Percentiles rank a stretch among this genome's conserved stretches.
These are phyloP conservation scores for Oplegnathus fasciatus DNA, from an alignment of 2,113 vertebrate species.

Conservation along the genomic window DNA sequence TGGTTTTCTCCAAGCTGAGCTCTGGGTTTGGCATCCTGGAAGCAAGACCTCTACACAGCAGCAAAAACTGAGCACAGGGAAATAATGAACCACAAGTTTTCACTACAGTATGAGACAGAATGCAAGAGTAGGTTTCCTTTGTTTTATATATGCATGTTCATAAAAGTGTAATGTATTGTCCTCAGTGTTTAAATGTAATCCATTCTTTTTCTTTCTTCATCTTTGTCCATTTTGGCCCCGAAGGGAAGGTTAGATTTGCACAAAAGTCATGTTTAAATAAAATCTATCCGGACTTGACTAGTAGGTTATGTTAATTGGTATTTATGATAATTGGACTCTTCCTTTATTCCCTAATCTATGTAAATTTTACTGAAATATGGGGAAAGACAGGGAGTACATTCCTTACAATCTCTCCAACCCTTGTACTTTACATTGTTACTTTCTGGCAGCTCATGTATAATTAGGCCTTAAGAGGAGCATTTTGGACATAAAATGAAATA, in stretches of 20 bases:
- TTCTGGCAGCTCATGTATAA: slow-evolving; percentile 67
- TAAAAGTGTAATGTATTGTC: background rate
- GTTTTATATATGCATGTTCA: background rate
- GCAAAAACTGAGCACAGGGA: background rate
- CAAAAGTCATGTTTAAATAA: slow-evolving; percentile 8
- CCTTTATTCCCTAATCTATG: slow-evolving; percentile 34
- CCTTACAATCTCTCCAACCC: slow-evolving; percentile 42
- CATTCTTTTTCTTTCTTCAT: no score
- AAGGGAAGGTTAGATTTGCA: slow-evolving; percentile 1
- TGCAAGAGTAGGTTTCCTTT: background rate
- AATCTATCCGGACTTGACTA: slow-evolving; percentile 26
- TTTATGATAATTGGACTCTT: slow-evolving; percentile 37
- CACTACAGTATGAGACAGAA: background rate
- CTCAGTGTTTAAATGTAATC: background rate
- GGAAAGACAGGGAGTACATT: slow-evolving; percentile 27
- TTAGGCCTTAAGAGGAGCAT: slow-evolving; percentile 65
- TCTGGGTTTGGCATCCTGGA: background rate
- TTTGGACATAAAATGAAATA: slow-evolving; percentile 63
- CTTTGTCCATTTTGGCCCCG: background rate
- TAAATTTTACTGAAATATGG: slow-evolving; percentile 40
- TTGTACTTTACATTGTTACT: slow-evolving; percentile 57
- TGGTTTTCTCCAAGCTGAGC: slow-evolving; percentile 11
- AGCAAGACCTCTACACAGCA: slow-evolving; percentile 1
- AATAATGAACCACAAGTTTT: background rate
- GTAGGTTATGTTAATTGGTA: slow-evolving; percentile 42